Conservation (phyloP, 2,797 vertebrate species). For the Huso huso region DNA sequence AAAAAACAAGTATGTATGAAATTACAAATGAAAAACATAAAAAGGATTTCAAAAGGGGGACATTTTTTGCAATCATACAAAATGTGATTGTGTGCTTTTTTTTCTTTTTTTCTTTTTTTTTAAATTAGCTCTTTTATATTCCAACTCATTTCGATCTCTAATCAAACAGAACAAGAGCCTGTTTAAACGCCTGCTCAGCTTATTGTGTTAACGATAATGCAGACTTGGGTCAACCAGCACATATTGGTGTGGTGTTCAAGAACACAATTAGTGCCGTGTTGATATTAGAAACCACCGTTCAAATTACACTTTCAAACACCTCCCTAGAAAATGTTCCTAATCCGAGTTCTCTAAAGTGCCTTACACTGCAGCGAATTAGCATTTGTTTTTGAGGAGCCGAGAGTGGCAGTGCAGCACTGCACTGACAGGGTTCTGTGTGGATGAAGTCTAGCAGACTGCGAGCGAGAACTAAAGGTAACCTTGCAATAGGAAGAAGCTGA, state of each 20-base stretch:
- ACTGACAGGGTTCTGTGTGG: too few species aligned
- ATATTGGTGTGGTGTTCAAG: background rate
- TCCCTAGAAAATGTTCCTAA: background rate
- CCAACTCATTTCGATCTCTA: conserved; percentile 9
- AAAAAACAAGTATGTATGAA: background rate
- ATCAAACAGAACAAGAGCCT: conserved; percentile 7
- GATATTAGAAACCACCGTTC: conserved; percentile 7
- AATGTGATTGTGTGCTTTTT: background rate
- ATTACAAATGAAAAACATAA: background rate
- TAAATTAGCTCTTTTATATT: conserved; percentile 13
- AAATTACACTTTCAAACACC: conserved; percentile 9
- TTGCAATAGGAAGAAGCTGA: conserved; percentile 54
- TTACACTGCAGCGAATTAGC: background rate
- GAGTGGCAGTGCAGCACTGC: too few species aligned
- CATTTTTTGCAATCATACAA: background rate
- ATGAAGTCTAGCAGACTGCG: too few species aligned
- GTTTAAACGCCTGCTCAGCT: conserved; percentile 6
- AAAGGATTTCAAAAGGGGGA: background rate
- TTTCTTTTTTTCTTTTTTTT: conserved; percentile 5
- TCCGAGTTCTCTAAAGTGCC: background rate
- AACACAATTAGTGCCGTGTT: conserved; percentile 3
- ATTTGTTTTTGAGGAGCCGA: background rate
- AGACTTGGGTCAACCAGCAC: conserved; percentile 7
- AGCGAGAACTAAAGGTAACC: conserved; percentile 51
- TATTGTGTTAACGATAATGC: conserved; percentile 3